Conservation (phyloP, 2,888 invertebrate genomes). For the Oscheius onirici region DNA sequence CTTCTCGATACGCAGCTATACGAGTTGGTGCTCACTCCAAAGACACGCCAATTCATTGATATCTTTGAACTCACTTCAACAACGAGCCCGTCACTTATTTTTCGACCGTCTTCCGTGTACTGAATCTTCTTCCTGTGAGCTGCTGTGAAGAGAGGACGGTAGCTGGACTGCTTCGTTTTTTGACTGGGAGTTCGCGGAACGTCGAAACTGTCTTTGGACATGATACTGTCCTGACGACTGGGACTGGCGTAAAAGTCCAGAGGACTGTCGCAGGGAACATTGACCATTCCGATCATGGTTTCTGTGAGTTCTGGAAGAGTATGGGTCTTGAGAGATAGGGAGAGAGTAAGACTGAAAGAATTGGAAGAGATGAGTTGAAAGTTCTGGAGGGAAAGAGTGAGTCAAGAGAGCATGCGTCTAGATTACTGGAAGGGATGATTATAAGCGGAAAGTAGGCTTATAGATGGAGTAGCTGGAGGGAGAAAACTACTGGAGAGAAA, state of each 20-base stretch:
- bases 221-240: conserved; percentile 38
- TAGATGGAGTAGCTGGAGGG: too few species aligned
- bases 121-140: conserved; percentile 54
- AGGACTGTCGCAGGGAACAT: conserved; percentile 64
- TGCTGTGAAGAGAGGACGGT: conserved; percentile 55
- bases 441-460: too few species aligned
- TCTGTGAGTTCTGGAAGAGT: background rate
- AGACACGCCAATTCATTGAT: too few species aligned
- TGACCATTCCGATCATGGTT: conserved; percentile 67
- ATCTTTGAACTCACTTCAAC: conserved; percentile 36
- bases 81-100: conserved; percentile 47
- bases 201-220: conserved; percentile 18
- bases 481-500: too few species aligned
- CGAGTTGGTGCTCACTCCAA: too few species aligned
- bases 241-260: conserved; percentile 64
- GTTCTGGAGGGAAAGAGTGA: background rate
- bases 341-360: background rate
- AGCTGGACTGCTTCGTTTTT: conserved; percentile 42
- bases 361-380: background rate
- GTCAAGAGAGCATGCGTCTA: background rate
- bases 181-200: conserved; percentile 24
- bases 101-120: conserved; percentile 62
- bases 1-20: too few species aligned
- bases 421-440: too few species aligned
- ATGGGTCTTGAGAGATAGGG: background rate